Conservation (phyloP, 2,797 vertebrate species). For the Phataginus tricuspis region DNA sequence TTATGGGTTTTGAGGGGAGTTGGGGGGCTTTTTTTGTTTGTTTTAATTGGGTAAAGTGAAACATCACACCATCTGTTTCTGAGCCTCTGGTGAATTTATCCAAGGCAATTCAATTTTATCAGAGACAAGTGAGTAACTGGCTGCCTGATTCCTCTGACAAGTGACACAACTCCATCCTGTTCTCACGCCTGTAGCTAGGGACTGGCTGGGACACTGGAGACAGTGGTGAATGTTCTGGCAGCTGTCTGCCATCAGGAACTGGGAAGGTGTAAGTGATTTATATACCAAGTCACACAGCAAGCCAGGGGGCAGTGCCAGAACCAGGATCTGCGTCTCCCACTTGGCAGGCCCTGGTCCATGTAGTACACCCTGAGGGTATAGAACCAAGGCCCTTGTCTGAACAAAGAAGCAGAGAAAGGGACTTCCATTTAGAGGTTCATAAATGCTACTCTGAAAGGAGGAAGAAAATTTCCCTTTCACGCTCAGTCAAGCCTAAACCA, state of each 20-base stretch:
- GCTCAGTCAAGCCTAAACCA: conserved; percentile 23
- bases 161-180: conserved; percentile 45
- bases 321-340: not conserved
- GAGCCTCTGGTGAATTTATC: conserved; percentile 21
- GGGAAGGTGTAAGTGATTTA: conserved; percentile 45
- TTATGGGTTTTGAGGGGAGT: not conserved
- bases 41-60: conserved; percentile 47
- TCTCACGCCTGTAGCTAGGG: conserved; percentile 54
- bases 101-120: conserved; percentile 39
- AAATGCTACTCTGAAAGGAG: conserved; percentile 19
- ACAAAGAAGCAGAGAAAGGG: not conserved
- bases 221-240: conserved; percentile 38
- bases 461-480: conserved; percentile 52
- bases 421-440: conserved; percentile 47
- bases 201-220: conserved; percentile 48
- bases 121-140: conserved; percentile 24
- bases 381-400: not conserved
- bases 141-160: conserved; percentile 57
- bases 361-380: not conserved
- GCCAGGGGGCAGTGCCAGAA: conserved; percentile 46
- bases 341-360: not conserved
- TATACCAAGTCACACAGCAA: conserved; percentile 42
- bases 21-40: not conserved
- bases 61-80: conserved; percentile 52
- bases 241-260: conserved; percentile 5